These are phyloP conservation scores for Coracias cyanogaster DNA, from an alignment of 2,797 vertebrate genomes.

Conservation along the genomic window DNA sequence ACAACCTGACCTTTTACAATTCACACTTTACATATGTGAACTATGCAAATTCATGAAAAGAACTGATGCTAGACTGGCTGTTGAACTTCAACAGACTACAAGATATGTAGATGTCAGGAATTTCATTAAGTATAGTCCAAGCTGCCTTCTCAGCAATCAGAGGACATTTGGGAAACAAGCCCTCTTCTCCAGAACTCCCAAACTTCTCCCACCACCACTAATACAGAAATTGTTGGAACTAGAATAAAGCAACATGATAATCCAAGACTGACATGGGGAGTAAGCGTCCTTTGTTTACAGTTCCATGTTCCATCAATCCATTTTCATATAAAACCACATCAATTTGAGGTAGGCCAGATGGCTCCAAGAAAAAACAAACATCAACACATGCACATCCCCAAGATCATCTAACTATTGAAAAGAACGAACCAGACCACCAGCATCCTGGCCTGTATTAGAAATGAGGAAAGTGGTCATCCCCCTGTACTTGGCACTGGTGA, in stretches of 20 bases:
- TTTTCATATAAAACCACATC: background rate
- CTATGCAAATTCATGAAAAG: background rate
- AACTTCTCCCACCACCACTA: background rate
- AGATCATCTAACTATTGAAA: background rate
- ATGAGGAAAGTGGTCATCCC: background rate
- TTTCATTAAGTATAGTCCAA: background rate
- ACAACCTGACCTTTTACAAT: background rate
- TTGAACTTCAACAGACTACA: background rate
- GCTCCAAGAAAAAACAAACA: background rate
- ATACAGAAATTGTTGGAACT: accelerated
- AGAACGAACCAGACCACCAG: background rate
- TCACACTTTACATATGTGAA: background rate
- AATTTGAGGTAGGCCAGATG: background rate
- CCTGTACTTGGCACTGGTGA: background rate
- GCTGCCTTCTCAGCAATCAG: background rate
- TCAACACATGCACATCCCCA: background rate
- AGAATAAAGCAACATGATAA: background rate
- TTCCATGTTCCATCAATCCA: background rate
- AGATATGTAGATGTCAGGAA: background rate
- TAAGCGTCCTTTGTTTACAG: background rate
- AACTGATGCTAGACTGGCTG: background rate
- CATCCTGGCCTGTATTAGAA: background rate
- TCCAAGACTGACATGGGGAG: background rate
- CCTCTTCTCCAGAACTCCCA: background rate
- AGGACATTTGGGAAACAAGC: background rate